Percentiles rank a stretch among this genome's conserved stretches.
phyloP scores from a whole-genome alignment of 2,797 vertebrate species.

The Meda fulgida region DNA sequence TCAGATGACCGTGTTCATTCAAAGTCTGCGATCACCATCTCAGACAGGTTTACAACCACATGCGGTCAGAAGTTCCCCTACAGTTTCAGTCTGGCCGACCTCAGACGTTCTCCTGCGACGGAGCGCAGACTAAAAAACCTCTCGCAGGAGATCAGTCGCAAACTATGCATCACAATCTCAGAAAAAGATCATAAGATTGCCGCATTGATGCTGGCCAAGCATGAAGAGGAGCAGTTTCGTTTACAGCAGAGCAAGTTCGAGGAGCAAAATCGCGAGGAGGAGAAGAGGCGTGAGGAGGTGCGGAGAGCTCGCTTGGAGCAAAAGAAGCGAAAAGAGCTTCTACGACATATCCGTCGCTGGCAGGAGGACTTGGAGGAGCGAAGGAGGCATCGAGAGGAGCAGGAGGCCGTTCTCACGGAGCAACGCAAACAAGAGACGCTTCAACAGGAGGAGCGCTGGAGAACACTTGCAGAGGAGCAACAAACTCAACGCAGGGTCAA shows the following conservation, averaged over 20 bases:
- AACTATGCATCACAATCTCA: constrained; percentile 72
- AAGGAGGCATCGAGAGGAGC: constrained; percentile 57
- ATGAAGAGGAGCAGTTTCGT: constrained; percentile 74
- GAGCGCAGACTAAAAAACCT: constrained; percentile 71
- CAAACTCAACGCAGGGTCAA: constrained; percentile 64
- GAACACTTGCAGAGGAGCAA: constrained; percentile 65
- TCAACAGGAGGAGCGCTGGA: constrained; percentile 70
- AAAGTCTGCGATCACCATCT: constrained; percentile 32
- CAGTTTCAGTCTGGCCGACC: constrained; percentile 74
- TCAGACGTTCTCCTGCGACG: constrained; percentile 64
- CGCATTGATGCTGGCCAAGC: constrained; percentile 82
- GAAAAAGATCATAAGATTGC: constrained; percentile 84
- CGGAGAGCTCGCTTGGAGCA: constrained; percentile 65
- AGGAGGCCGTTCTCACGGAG: constrained; percentile 52
- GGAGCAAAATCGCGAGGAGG: constrained; percentile 75
- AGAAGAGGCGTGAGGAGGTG: constrained; percentile 66
- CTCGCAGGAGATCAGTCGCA: constrained; percentile 66
- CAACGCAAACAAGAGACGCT: constrained; percentile 52
- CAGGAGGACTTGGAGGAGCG: constrained; percentile 69
- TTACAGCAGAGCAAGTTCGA: constrained; percentile 69
- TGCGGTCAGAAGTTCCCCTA: neutral
- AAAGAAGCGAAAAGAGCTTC: constrained; percentile 70
- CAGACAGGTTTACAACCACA: neutral
- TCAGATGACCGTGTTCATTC: constrained; percentile 61
- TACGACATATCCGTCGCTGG: constrained; percentile 69